These are phyloP conservation scores for Nannobrachium achirus DNA, from an alignment of 2,113 vertebrate species.

Conservation along the genomic window DNA sequence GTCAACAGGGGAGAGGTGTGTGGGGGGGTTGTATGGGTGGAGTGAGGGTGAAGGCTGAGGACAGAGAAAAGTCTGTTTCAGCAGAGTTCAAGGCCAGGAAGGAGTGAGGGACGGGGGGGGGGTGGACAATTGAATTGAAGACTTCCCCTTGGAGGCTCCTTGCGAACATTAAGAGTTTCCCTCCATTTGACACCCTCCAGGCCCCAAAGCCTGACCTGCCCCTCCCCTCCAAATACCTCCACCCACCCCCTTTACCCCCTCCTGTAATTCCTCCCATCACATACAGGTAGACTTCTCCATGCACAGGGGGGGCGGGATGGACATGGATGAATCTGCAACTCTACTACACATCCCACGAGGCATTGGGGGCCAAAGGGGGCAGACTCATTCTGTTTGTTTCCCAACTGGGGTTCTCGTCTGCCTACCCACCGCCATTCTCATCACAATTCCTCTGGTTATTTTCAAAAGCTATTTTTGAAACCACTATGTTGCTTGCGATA, in stretches of 20 bases:
- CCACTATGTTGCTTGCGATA: constrained; percentile 41
- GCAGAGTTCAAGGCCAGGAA: constrained; percentile 35
- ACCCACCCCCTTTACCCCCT: background rate
- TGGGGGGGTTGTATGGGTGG: background rate
- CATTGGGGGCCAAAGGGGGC: constrained; percentile 56
- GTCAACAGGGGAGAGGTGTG: constrained; percentile 23
- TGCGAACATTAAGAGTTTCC: constrained; percentile 49
- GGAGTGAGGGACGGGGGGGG: constrained; percentile 39
- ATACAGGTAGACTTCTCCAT: constrained; percentile 6
- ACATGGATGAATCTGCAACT: background rate
- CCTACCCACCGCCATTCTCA: constrained; percentile 30
- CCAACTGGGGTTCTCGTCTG: constrained; percentile 45
- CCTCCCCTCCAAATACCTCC: background rate
- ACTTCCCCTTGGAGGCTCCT: constrained; percentile 48
- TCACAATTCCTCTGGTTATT: constrained; percentile 36
- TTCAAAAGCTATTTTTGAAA: constrained; percentile 43
- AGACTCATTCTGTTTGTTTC: constrained; percentile 66
- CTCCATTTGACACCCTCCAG: constrained; percentile 39
- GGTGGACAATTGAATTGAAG: constrained; percentile 47
- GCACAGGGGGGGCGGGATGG: constrained; percentile 5
- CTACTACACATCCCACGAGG: constrained; percentile 19
- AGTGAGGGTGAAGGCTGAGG: constrained; percentile 45
- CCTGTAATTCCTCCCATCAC: constrained; percentile 12
- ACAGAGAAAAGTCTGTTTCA: constrained; percentile 58
- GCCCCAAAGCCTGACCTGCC: constrained; percentile 32